phyloP scores from a whole-genome alignment of 2,113 vertebrate genomes.

The Talpa occidentalis region DNA sequence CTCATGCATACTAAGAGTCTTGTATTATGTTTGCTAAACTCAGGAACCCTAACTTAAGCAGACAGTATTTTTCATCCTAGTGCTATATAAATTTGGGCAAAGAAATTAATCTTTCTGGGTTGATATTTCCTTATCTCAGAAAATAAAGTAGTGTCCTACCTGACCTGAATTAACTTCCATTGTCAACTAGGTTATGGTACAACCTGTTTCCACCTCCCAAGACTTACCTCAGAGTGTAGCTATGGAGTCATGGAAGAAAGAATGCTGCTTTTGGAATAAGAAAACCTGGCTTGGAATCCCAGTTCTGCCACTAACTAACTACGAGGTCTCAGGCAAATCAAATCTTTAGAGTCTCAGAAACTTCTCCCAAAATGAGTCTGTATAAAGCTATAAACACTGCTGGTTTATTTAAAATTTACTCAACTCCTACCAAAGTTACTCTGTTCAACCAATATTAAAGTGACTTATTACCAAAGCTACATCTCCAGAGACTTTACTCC shows the following conservation, averaged over 20 bases:
- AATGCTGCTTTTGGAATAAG: background rate
- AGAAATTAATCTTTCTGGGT: background rate
- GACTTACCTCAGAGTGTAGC: background rate
- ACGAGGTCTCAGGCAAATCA: background rate
- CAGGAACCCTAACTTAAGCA: background rate
- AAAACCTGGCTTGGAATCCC: background rate
- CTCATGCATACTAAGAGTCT: background rate
- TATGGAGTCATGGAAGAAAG: background rate
- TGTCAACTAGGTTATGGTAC: background rate
- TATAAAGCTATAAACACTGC: background rate
- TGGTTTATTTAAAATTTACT: background rate
- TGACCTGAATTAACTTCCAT: background rate
- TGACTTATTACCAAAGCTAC: background rate
- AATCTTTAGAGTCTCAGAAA: background rate
- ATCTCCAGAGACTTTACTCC: background rate
- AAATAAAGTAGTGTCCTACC: background rate
- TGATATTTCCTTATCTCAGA: background rate
- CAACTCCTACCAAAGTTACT: background rate
- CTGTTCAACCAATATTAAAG: background rate
- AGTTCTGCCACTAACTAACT: background rate
- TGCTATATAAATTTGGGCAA: background rate
- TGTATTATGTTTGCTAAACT: slow-evolving; percentile 1
- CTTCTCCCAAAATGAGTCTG: background rate
- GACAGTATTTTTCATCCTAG: background rate
- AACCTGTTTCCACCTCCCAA: background rate